These are phyloP conservation scores for Fratercula arctica DNA, from an alignment of 2,797 vertebrate species.

Conservation along the genomic window DNA sequence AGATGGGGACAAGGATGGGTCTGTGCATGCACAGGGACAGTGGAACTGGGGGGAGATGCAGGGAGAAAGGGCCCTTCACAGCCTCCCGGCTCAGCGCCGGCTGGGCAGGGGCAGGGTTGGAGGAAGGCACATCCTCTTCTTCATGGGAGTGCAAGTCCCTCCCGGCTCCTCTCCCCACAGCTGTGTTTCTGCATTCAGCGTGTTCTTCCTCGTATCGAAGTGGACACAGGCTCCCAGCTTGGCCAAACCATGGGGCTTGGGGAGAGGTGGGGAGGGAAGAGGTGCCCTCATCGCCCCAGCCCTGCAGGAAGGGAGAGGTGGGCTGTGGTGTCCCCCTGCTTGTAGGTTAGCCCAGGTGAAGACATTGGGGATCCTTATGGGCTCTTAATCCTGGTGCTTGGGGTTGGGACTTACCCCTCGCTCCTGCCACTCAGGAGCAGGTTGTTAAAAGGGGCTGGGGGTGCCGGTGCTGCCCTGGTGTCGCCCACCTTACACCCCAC, in stretches of 20 bases:
- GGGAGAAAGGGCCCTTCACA: background rate
- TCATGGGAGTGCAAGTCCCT: background rate
- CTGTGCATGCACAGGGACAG: background rate
- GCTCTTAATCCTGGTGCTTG: background rate
- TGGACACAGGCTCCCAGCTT: rapidly evolving
- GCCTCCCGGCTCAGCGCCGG: rapidly evolving
- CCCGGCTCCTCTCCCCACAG: rapidly evolving
- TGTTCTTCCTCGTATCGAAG: background rate
- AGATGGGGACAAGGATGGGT: background rate
- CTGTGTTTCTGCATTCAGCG: background rate
- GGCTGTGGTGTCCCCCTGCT: background rate
- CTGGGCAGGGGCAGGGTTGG: background rate
- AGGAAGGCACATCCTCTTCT: background rate
- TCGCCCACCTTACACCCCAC: background rate
- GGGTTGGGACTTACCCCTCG: background rate
- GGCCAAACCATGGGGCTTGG: rapidly evolving
- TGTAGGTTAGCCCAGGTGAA: background rate
- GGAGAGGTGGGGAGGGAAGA: background rate
- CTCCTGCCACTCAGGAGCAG: rapidly evolving
- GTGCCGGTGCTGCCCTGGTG: too few relatives aligned
- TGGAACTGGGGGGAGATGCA: too few relatives aligned
- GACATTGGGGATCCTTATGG: rapidly evolving
- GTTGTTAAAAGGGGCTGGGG: background rate
- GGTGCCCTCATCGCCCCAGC: background rate
- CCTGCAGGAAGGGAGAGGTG: background rate